Evolutionary conservation across 2,113 vertebrate species (phyloP).

Genomic region (Istiophorus platypterus): DNA sequence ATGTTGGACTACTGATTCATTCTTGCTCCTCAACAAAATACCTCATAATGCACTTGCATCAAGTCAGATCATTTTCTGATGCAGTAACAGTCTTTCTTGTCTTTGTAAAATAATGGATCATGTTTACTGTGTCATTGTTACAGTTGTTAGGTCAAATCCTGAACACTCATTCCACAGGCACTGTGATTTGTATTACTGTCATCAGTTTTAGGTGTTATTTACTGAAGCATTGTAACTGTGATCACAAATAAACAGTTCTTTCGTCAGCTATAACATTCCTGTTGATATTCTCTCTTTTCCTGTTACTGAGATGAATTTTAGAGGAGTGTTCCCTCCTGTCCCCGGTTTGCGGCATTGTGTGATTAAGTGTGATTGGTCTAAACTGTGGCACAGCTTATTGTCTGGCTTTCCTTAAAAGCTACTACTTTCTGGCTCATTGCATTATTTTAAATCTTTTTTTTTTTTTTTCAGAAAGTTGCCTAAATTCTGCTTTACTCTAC

Average conservation of each 20-base stretch:
- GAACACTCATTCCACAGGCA: conserved; percentile 12
- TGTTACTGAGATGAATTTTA: not conserved
- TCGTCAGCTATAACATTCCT: not conserved
- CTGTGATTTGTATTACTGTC: not conserved
- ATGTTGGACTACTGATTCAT: conserved; percentile 8
- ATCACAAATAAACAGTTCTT: not conserved
- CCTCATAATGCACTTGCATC: conserved; percentile 20
- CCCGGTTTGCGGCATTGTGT: not conserved
- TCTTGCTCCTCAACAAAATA: conserved; percentile 29
- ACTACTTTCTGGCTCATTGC: not conserved
- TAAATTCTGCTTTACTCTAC: not conserved
- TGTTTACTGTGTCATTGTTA: conserved; percentile 10
- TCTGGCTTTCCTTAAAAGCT: not conserved
- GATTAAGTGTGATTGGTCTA: not conserved
- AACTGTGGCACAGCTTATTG: not conserved
- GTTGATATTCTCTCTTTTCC: not conserved
- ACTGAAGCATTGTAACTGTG: not conserved
- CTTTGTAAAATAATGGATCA: not conserved
- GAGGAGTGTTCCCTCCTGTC: not conserved
- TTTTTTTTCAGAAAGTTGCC: not conserved
- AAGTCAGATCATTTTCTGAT: not conserved
- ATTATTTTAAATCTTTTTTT: not conserved
- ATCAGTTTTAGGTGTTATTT: not conserved
- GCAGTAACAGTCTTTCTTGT: not conserved
- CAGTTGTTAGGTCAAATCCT: not conserved